Evolutionary conservation across 1,140 invertebrate genomes (phyloP), one percentile per base, ranked within the genome.

Genomic region (Cotesia chilonis): DNA sequence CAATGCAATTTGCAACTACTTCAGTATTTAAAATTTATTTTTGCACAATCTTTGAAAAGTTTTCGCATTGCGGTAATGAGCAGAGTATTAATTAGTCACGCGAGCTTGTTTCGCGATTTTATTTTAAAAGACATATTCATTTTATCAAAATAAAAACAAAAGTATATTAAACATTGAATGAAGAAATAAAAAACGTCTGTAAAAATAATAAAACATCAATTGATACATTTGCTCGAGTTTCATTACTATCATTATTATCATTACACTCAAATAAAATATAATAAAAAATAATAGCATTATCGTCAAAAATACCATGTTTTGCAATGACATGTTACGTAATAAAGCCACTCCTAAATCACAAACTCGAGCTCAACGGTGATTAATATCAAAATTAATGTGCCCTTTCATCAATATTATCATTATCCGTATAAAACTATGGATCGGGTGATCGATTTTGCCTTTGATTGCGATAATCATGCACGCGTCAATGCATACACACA

Each of bases 321-420:
- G 28, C 28, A 28, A 28, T 28, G 28, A 47, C 41, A 47, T 47
- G 10, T 47, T 47, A 47, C n/a, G 28, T 10, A 41, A 14, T 14
- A 14, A 64, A 68, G 70, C 37, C 73, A 65, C 74, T 77, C 61
- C 70, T 69, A 70, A 79, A 80, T 78, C 73, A 74, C 35, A 71
- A 28, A 55, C 9, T 28, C 14, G 47, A 37, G 7, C 60, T 35
- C 12, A 4, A 7, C 54, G 51, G 47, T 47, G 28, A 64, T 73
- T 73, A 73, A 38, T 59, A 63, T 54, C 67, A 28, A 51, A 64
- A 61, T 17, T 47, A 60, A 59, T 72, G 14, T 52, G 17, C 36
- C 14, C n/a, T 61, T 63, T 28, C 28, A 28, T 28, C 28, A 20
- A 65, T 65, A 28, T 61, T 52, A 28, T 28, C 28, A 28, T 28